Conservation (phyloP, 2,113 vertebrate genomes). For the Callorhinus ursinus region DNA sequence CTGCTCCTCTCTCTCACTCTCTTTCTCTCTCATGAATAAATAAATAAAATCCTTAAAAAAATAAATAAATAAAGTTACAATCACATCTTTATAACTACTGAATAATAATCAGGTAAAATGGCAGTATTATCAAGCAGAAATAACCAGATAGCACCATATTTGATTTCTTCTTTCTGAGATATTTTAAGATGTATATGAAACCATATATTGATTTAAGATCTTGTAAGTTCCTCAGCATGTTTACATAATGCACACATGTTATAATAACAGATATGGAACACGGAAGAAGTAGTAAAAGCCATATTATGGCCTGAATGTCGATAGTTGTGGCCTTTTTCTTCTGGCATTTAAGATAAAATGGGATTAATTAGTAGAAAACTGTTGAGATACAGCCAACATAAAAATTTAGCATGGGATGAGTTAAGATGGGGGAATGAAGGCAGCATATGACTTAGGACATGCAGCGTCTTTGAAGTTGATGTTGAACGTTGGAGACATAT, state of each 20-base stretch:
- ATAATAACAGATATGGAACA: not conserved
- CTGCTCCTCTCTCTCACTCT: too few relatives aligned
- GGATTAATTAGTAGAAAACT: not conserved
- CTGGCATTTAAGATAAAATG: not conserved
- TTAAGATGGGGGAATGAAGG: not conserved
- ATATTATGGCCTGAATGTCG: not conserved
- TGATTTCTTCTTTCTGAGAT: constrained; percentile 24
- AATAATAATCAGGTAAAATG: not conserved
- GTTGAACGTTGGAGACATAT: not conserved
- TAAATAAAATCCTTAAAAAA: too few relatives aligned
- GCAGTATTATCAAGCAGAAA: not conserved
- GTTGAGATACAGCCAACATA: not conserved
- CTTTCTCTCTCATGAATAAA: too few relatives aligned
- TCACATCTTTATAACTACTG: not conserved
- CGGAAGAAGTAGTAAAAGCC: not conserved
- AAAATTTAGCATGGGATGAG: constrained; percentile 4
- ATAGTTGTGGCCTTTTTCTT: not conserved
- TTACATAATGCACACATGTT: not conserved
- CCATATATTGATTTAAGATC: not conserved
- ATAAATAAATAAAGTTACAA: not conserved
- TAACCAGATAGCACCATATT: constrained; percentile 1
- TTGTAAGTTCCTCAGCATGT: not conserved
- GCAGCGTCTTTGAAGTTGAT: not conserved
- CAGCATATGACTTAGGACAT: not conserved
- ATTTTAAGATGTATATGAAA: not conserved